These are phyloP conservation scores for Selene dorsalis DNA, from an alignment of 2,797 vertebrate species.

Conservation along the genomic window DNA sequence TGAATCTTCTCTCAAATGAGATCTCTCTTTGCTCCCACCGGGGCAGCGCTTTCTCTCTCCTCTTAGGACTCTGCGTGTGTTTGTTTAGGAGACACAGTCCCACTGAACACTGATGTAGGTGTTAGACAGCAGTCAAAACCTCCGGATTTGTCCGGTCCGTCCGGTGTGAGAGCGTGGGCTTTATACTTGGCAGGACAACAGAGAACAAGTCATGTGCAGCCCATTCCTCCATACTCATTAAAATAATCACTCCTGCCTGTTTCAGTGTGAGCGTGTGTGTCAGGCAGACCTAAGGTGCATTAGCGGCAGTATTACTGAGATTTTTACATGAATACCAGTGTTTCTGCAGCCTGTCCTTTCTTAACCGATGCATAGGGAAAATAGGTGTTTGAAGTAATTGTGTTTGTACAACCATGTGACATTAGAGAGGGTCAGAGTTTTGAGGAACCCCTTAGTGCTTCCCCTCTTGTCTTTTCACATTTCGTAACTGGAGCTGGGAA, in stretches of 20 bases:
- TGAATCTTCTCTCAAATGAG: neutral
- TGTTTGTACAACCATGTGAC: neutral
- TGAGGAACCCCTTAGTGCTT: neutral
- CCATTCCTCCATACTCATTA: constrained; percentile 44
- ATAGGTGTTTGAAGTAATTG: neutral
- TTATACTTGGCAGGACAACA: constrained; percentile 64
- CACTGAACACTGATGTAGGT: constrained; percentile 24
- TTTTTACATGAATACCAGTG: constrained; percentile 7
- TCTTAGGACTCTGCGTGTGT: constrained; percentile 7
- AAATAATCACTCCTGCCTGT: constrained; percentile 63
- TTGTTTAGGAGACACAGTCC: constrained; percentile 30
- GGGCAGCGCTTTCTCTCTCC: constrained; percentile 14
- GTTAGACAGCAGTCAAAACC: constrained; percentile 38
- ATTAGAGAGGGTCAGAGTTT: neutral
- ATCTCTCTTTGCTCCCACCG: neutral
- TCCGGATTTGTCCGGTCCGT: constrained; percentile 29
- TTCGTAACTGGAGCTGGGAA: neutral
- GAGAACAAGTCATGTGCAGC: constrained; percentile 57
- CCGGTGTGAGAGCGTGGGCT: constrained; percentile 35
- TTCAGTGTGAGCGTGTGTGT: constrained; percentile 23
- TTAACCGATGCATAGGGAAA: neutral
- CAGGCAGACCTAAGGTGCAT: neutral
- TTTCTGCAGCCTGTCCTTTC: neutral
- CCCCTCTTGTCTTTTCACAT: neutral
- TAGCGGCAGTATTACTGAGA: neutral